Percentiles rank a stretch among this genome's conserved stretches.
Conservation (phyloP, 2,888 invertebrate genomes). For the Agriopis leucophaearia region DNA sequence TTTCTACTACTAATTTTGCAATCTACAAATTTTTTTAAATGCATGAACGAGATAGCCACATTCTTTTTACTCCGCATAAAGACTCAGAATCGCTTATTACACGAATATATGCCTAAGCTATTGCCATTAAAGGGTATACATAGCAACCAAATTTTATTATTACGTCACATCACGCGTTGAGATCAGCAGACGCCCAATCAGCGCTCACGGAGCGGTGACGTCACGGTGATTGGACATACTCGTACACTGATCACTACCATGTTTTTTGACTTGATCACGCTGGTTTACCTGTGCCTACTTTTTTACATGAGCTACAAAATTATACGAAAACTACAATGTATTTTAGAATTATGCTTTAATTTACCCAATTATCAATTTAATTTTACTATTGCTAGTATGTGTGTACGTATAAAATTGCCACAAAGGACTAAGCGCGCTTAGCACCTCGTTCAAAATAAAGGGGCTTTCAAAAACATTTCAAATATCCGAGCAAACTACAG, state of each 20-base stretch:
- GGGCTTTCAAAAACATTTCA: constrained; percentile 36
- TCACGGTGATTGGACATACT: not conserved
- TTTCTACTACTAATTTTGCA: too few species aligned
- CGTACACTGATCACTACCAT: not conserved
- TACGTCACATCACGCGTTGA: not conserved
- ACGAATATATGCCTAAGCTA: too few species aligned
- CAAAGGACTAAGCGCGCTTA: constrained; percentile 15
- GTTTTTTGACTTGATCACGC: not conserved
- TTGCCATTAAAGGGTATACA: too few species aligned
- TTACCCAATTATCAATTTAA: not conserved
- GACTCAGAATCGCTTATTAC: too few species aligned
- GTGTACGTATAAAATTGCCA: constrained; percentile 1
- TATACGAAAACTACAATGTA: not conserved
- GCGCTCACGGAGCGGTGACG: not conserved
- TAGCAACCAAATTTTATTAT: not conserved
- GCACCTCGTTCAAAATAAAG: constrained; percentile 26
- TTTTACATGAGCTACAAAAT: not conserved
- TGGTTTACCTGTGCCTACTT: not conserved
- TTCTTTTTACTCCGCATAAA: too few species aligned
- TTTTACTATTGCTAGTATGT: not conserved
- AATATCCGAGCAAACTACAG: constrained; percentile 40
- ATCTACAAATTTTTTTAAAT: too few species aligned
- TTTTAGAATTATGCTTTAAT: not conserved
- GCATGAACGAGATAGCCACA: too few species aligned
- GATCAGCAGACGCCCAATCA: not conserved